Percentiles rank a stretch among this genome's conserved stretches.
These are phyloP conservation scores for Diplazon laetatorius DNA, from an alignment of 2,888 invertebrate species.

Conservation along the genomic window DNA sequence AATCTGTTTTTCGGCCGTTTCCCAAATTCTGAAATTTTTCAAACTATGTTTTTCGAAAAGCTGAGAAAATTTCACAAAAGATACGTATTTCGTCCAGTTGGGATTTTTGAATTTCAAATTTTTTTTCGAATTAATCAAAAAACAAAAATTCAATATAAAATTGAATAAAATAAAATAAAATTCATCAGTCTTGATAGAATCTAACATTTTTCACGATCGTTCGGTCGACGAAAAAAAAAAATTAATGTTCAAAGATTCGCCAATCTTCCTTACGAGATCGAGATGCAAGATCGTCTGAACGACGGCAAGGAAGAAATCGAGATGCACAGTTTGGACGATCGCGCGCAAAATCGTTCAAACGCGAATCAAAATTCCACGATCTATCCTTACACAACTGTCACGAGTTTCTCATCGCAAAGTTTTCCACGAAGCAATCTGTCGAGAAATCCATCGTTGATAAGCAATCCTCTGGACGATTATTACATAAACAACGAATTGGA, in stretches of 20 bases:
- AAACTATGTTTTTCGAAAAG: no score
- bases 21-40: no score
- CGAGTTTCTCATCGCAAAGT: conserved; percentile 75
- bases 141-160: no score
- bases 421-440: conserved; percentile 73
- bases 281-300: conserved; percentile 72
- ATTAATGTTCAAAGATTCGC: conserved; percentile 72
- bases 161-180: no score
- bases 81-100: no score
- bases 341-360: conserved; percentile 75
- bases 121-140: no score
- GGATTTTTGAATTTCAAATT: no score
- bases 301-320: conserved; percentile 76
- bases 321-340: conserved; percentile 75
- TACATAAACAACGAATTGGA: conserved; percentile 76
- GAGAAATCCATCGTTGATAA: conserved; percentile 76
- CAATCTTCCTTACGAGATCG: conserved; percentile 78
- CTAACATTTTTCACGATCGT: not conserved
- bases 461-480: conserved; percentile 77
- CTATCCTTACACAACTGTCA: conserved; percentile 73
- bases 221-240: no score
- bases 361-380: conserved; percentile 68
- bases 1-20: no score
- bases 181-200: no score
- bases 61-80: no score